Conservation (phyloP, 2,888 invertebrate species). For the Microctonus aethiopoides region DNA sequence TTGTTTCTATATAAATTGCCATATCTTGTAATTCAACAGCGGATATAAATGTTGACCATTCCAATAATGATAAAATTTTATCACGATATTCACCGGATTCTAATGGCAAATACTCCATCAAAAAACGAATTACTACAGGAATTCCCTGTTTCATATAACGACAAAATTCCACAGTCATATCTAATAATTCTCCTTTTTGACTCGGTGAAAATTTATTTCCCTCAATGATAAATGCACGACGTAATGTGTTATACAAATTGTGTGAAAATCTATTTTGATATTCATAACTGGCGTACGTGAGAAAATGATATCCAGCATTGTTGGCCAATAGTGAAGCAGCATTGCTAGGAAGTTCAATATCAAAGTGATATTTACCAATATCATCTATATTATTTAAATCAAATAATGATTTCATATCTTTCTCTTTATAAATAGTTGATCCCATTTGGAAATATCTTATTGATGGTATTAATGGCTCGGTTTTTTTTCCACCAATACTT, state of each 20-base stretch:
- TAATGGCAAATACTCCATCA: constrained; percentile 57
- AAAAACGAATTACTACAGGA: constrained; percentile 57
- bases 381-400: constrained; percentile 55
- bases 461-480: constrained; percentile 51
- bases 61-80: constrained; percentile 55
- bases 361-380: constrained; percentile 56
- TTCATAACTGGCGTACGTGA: constrained; percentile 57
- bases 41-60: constrained; percentile 57
- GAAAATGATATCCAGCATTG: constrained; percentile 59
- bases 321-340: constrained; percentile 61
- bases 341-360: constrained; percentile 57
- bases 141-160: constrained; percentile 61
- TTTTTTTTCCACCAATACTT: constrained; percentile 36
- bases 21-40: constrained; percentile 45
- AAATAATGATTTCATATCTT: constrained; percentile 56
- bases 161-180: constrained; percentile 56
- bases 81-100: constrained; percentile 53
- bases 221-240: constrained; percentile 59
- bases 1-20: constrained; percentile 44
- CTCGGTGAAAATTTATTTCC: constrained; percentile 50
- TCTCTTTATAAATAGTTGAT: constrained; percentile 53
- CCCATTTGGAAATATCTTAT: constrained; percentile 60
- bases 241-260: constrained; percentile 59
- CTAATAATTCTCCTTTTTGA: constrained; percentile 55
- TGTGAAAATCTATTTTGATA: constrained; percentile 62